A percentile compares a stretch with the other conserved stretches of the same genome.
Conservation (phyloP, 2,888 invertebrate species). For the Onchidella celtica region DNA sequence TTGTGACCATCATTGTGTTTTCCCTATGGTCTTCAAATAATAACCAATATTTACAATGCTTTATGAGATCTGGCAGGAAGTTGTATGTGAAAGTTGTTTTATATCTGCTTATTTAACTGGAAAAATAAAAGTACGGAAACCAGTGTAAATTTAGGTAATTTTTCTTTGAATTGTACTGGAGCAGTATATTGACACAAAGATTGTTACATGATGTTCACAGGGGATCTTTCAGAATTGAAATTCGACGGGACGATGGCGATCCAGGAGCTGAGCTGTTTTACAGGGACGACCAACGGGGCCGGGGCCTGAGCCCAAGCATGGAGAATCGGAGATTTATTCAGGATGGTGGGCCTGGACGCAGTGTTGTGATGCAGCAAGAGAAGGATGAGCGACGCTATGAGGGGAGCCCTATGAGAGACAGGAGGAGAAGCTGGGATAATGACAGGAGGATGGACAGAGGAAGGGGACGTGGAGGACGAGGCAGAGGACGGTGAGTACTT, state of each 20-base stretch:
- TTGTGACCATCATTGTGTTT: no score
- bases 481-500: slow-evolving; percentile 17
- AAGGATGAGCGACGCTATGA: background rate
- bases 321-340: slow-evolving; percentile 4
- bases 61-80: no score
- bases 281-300: slow-evolving; percentile 4
- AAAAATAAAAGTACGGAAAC: no score
- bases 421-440: background rate
- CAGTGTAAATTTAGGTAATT: no score
- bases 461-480: background rate
- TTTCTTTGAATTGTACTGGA: no score
- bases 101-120: no score
- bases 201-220: background rate
- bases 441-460: slow-evolving; percentile 12
- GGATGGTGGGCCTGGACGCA: background rate
- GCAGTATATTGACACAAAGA: no score
- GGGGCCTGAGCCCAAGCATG: background rate
- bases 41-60: no score
- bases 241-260: slow-evolving; percentile 6
- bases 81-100: no score
- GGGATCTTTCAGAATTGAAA: slow-evolving; percentile 35
- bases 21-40: no score
- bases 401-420: background rate
- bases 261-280: slow-evolving; percentile 3
- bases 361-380: slow-evolving; percentile 28